A percentile compares a stretch with the other conserved stretches of the same genome.
These are phyloP conservation scores for Oophaga sylvatica DNA, from an alignment of 2,797 vertebrate genomes.

Conservation along the genomic window DNA sequence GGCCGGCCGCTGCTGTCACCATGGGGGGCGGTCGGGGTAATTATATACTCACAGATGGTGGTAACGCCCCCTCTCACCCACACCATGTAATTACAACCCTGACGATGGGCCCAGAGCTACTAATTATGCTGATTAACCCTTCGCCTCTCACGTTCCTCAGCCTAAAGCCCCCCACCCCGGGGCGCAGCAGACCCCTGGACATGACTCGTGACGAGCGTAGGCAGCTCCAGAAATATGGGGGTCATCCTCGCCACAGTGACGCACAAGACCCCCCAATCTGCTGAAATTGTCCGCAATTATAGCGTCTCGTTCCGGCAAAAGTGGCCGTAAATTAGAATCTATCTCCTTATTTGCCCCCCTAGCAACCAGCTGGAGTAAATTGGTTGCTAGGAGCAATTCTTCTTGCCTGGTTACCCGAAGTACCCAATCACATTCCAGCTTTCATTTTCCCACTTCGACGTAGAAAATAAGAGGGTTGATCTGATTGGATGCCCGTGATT, in stretches of 20 bases:
- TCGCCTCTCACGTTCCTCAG: too few relatives aligned
- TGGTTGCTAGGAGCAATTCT: neutral
- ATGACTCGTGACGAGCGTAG: slow-evolving; percentile 35
- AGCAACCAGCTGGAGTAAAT: neutral
- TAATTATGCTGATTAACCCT: slow-evolving; percentile 13
- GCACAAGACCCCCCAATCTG: too few relatives aligned
- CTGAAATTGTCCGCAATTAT: too few relatives aligned
- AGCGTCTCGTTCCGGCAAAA: too few relatives aligned
- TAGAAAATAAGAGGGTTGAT: too few relatives aligned
- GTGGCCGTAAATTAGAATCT: too few relatives aligned
- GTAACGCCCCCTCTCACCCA: neutral
- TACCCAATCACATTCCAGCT: neutral
- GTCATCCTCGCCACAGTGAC: neutral
- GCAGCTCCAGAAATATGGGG: slow-evolving; percentile 20
- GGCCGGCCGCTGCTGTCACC: slow-evolving; percentile 7
- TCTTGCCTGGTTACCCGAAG: neutral
- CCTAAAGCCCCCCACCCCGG: too few relatives aligned
- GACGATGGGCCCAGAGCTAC: neutral
- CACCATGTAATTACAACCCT: slow-evolving; percentile 7
- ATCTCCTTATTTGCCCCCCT: too few relatives aligned
- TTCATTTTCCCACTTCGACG: neutral
- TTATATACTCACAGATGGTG: slow-evolving; percentile 29
- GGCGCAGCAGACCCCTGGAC: neutral
- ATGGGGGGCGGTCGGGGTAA: slow-evolving; percentile 16
- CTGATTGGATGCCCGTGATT: too few relatives aligned